phyloP scores from a whole-genome alignment of 2,113 vertebrate genomes.

The Eira barbara region DNA sequence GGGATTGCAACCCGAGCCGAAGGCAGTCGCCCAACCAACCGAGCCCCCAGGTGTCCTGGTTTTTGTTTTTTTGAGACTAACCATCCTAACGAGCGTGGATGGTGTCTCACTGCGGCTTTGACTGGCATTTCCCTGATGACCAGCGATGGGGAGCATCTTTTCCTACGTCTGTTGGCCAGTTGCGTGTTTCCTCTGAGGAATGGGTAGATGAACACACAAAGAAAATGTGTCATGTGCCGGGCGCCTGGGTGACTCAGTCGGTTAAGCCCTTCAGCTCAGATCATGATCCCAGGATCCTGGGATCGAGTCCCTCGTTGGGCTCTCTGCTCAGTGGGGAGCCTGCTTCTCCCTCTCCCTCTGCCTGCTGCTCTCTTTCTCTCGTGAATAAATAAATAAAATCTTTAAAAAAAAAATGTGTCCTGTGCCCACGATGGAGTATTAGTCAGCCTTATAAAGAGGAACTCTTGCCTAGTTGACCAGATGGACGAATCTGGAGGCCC shows the following conservation, averaged over 20 bases:
- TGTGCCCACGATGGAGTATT: not conserved
- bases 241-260: too few species aligned
- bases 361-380: too few species aligned
- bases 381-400: too few species aligned
- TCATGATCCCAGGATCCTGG: too few species aligned
- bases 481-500: not conserved
- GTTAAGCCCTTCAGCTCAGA: too few species aligned
- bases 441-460: not conserved
- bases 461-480: not conserved
- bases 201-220: not conserved
- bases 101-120: rapidly evolving
- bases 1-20: too few species aligned
- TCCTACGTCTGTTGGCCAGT: not conserved
- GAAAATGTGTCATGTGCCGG: rapidly evolving
- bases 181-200: not conserved
- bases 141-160: not conserved
- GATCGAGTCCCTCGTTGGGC: too few species aligned
- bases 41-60: too few species aligned
- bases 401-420: too few species aligned
- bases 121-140: not conserved
- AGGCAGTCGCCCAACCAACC: too few species aligned
- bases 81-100: not conserved
- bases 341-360: too few species aligned
- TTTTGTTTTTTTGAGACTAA: not conserved
- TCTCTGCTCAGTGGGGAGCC: too few species aligned